A percentile compares a stretch with the other conserved stretches of the same genome.
phyloP scores from a whole-genome alignment of 2,113 vertebrate species.

The Oenanthe melanoleuca region DNA sequence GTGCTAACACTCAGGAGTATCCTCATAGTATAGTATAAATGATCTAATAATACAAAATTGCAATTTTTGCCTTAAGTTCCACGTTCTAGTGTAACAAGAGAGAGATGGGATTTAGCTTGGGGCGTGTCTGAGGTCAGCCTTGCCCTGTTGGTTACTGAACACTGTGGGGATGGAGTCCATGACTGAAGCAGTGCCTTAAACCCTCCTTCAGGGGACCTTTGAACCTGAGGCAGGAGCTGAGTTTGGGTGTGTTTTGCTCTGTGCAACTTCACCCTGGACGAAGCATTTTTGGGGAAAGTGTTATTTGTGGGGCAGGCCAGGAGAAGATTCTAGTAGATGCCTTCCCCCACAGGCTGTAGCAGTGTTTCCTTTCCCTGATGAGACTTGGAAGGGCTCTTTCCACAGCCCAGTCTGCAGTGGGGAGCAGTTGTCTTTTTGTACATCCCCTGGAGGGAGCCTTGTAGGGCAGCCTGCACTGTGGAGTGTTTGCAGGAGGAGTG shows the following conservation, averaged over 20 bases:
- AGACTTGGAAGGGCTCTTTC: not conserved
- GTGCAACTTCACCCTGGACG: not conserved
- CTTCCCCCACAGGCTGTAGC: not conserved
- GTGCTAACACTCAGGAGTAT: not conserved
- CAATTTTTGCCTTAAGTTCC: not conserved
- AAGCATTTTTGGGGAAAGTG: not conserved
- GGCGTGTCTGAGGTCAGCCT: not conserved
- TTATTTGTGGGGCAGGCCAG: not conserved
- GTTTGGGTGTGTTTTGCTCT: not conserved
- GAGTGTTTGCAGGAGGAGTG: not conserved
- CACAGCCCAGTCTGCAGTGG: not conserved
- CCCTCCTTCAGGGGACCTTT: not conserved
- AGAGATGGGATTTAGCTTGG: not conserved
- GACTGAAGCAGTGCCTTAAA: not conserved
- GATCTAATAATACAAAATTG: not conserved
- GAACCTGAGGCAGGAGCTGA: not conserved
- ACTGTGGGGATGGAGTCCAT: not conserved
- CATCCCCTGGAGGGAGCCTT: not conserved
- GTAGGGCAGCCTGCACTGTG: not conserved
- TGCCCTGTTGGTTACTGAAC: not conserved
- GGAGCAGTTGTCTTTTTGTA: not conserved
- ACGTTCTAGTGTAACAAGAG: not conserved
- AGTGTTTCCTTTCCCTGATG: not conserved
- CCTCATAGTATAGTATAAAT: not conserved
- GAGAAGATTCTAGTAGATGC: not conserved